phyloP scores from a whole-genome alignment of 2,797 vertebrate species.

The Ataeniobius toweri region DNA sequence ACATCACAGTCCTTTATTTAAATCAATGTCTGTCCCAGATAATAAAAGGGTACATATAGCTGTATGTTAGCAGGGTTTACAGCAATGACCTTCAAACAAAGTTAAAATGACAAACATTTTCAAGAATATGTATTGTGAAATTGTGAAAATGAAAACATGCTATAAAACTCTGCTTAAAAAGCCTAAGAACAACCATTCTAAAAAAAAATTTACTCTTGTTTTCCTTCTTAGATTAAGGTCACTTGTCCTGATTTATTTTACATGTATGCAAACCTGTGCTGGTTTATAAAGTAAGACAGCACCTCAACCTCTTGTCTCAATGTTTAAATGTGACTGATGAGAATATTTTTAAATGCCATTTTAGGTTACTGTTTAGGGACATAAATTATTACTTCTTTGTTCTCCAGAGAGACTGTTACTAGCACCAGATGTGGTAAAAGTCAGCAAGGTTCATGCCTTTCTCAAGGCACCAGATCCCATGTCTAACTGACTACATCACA shows the following conservation, averaged over 20 bases:
- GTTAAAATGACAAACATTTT: background rate
- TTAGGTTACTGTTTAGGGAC: background rate
- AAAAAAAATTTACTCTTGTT: background rate
- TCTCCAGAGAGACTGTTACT: conserved; percentile 6
- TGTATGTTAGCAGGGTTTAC: background rate
- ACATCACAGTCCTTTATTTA: background rate
- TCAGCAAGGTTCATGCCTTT: conserved; percentile 9
- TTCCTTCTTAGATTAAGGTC: background rate
- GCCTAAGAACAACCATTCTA: background rate
- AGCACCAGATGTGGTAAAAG: conserved; percentile 14
- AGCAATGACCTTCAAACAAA: background rate
- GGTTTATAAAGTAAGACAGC: conserved; percentile 23
- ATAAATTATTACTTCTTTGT: conserved; percentile 22
- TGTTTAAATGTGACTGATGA: conserved; percentile 5
- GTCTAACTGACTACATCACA: conserved; percentile 19
- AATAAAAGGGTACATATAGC: background rate
- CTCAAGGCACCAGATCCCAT: conserved; percentile 10
- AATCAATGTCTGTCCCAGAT: background rate
- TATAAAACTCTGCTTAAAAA: background rate
- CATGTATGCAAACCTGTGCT: conserved; percentile 7
- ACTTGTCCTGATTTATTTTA: background rate
- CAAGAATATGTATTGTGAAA: background rate
- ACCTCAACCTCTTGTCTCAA: conserved; percentile 6
- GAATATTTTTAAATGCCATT: background rate
- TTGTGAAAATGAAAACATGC: background rate